Evolutionary conservation across 2,797 vertebrate genomes (phyloP).

Genomic region (Cichlasoma orientale): DNA sequence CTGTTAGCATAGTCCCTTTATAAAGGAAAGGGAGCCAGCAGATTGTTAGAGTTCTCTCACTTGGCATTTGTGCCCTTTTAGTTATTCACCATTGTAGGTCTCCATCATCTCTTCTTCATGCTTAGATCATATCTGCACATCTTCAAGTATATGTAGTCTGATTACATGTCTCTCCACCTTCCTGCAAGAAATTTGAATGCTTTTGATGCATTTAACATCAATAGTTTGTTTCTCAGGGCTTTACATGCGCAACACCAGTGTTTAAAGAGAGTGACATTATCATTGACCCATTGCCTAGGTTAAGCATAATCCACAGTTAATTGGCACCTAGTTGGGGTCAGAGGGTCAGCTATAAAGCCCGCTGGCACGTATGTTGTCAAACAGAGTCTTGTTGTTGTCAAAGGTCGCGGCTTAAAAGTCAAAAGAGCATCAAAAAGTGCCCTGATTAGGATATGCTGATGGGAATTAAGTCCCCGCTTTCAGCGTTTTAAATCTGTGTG

Average conservation of each 20-base stretch:
- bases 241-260: constrained; percentile 50
- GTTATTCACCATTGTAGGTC: neutral
- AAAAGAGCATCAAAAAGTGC: constrained; percentile 72
- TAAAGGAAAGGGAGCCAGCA: constrained; percentile 29
- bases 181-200: neutral
- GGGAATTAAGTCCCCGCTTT: constrained; percentile 39
- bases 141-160: neutral
- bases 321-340: constrained; percentile 81
- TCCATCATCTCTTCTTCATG: neutral
- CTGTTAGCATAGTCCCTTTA: constrained; percentile 9
- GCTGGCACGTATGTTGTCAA: constrained; percentile 80
- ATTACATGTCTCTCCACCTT: neutral
- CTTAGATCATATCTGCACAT: neutral
- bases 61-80: neutral
- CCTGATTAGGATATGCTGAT: constrained; percentile 53
- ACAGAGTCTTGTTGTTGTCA: constrained; percentile 78
- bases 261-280: constrained; percentile 75
- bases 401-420: constrained; percentile 72
- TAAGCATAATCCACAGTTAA: constrained; percentile 84
- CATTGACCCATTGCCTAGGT: constrained; percentile 75
- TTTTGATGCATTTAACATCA: neutral
- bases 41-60: constrained; percentile 8
- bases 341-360: constrained; percentile 68
- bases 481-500: constrained; percentile 51
- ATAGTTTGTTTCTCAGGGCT: constrained; percentile 52